Evolutionary conservation across 2,888 invertebrate species (phyloP), one percentile per base, ranked within the genome.

Genomic region (Drosophila vallismaia): DNA sequence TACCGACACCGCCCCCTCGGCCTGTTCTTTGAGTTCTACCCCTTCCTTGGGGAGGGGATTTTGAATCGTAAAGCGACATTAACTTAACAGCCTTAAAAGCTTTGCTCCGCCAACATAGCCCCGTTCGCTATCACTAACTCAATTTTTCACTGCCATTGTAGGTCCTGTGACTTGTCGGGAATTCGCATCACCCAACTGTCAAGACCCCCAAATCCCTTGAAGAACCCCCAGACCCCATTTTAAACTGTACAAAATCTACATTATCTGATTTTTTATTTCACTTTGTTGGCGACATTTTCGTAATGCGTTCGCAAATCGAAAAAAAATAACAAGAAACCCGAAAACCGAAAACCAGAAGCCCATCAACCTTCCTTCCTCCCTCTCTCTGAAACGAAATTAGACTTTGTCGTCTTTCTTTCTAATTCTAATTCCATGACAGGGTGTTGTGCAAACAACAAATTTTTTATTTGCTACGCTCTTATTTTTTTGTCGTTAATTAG

Each of bases 221-320:
- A 40, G 7, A 40, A 19, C 19, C 19, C 19, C 38, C 38, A 3
- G 10, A n/a, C 38, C 38, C 48, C 56, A 28, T 29, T 36, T 7
- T 12, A 10, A 33, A 45, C 19, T 14, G 57, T 67, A 72, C 73
- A 68, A 70, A 83, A 76, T 76, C 73, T 56, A 73, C 73, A 79
- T 81, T 86, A 75, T 79, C 75, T 68, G 79, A 72, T 53, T 62
- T 42, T 71, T 55, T 51, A 59, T 57, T 75, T 64, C 68, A 57
- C 77, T 77, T 83, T 83, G 64, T 67, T 59, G 67, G 68, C 57
- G 58, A 77, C 80, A 75, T 84, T 75, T n/a, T 68, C 66, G 81
- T 84, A 86, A 81, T 84, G 85, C 87, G 82, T 78, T 49, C 6
- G 81, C 71, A 74, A 82, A 82, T 82, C 85, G 85, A 80, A 86